Conservation (phyloP, 2,113 vertebrate genomes). For the Phoenicopterus ruber region DNA sequence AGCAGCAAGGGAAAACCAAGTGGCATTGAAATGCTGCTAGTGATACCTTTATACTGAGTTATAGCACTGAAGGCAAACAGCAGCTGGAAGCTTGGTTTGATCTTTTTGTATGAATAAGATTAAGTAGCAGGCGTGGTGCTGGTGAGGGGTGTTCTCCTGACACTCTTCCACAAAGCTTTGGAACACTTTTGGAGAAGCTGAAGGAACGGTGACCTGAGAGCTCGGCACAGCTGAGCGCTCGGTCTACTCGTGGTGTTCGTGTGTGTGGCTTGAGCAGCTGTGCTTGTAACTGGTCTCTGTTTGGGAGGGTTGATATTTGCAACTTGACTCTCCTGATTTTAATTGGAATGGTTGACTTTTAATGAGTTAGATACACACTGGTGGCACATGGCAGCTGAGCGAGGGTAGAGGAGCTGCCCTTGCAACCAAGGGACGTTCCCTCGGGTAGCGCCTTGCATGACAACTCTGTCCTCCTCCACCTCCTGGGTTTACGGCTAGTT, state of each 20-base stretch:
- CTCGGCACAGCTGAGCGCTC: rapidly evolving
- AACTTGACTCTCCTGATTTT: neutral
- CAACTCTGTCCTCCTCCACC: neutral
- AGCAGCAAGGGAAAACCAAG: neutral
- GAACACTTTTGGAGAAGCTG: neutral
- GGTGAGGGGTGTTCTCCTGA: neutral
- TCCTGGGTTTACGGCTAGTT: neutral
- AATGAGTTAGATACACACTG: neutral
- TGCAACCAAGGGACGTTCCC: neutral
- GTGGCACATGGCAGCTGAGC: neutral
- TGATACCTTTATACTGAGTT: neutral
- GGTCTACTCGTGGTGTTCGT: rapidly evolving
- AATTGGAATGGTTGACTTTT: neutral
- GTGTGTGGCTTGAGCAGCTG: neutral
- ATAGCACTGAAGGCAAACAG: neutral
- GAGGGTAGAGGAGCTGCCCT: neutral
- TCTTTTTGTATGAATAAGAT: neutral
- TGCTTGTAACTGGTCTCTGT: neutral
- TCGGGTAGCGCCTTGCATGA: neutral
- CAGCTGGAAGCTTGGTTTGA: conserved; percentile 18
- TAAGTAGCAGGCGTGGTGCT: neutral
- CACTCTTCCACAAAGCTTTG: neutral
- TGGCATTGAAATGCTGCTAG: neutral
- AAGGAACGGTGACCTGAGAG: neutral
- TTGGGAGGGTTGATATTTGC: neutral